Percentiles rank a stretch among this genome's conserved stretches.
Evolutionary conservation across 2,888 invertebrate genomes (phyloP).

Genomic region (Allophyes oxyacanthae): DNA sequence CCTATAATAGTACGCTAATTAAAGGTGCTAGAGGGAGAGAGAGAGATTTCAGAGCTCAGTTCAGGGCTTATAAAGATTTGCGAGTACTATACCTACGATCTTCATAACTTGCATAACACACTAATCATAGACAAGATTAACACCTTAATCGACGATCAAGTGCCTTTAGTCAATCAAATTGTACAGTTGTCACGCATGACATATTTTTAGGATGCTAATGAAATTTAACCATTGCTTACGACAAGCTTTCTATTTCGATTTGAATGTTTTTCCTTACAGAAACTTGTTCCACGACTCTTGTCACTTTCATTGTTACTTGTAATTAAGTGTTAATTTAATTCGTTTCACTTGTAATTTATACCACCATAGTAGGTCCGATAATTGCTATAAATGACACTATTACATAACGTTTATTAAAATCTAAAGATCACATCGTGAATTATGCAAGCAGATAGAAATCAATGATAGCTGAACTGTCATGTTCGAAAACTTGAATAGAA

Average conservation of each 20-base stretch:
- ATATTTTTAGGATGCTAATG: conserved; percentile 22
- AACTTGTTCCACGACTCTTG: conserved; percentile 5
- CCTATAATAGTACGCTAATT: too few species aligned
- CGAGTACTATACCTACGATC: not conserved
- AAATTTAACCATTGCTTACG: conserved; percentile 11
- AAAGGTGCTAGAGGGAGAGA: too few species aligned
- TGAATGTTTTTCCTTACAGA: conserved; percentile 1
- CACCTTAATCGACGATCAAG: conserved; percentile 18
- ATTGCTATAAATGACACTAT: too few species aligned
- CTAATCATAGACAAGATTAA: conserved; percentile 6
- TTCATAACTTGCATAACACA: conserved; percentile 15
- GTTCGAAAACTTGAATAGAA: too few species aligned
- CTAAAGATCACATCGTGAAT: conserved; percentile 10
- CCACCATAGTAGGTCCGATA: too few species aligned
- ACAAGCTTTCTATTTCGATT: conserved; percentile 45
- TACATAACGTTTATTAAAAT: not conserved
- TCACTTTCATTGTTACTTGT: conserved; percentile 15
- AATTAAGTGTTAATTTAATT: conserved; percentile 23
- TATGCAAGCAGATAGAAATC: conserved; percentile 1
- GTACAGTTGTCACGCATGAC: conserved; percentile 45
- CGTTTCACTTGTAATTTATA: conserved; percentile 14
- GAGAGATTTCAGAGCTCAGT: too few species aligned
- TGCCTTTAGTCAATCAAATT: conserved; percentile 35
- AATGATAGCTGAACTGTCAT: not conserved
- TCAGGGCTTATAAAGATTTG: too few species aligned